Conservation (phyloP, 2,113 vertebrate genomes). For the Jacana jacana region DNA sequence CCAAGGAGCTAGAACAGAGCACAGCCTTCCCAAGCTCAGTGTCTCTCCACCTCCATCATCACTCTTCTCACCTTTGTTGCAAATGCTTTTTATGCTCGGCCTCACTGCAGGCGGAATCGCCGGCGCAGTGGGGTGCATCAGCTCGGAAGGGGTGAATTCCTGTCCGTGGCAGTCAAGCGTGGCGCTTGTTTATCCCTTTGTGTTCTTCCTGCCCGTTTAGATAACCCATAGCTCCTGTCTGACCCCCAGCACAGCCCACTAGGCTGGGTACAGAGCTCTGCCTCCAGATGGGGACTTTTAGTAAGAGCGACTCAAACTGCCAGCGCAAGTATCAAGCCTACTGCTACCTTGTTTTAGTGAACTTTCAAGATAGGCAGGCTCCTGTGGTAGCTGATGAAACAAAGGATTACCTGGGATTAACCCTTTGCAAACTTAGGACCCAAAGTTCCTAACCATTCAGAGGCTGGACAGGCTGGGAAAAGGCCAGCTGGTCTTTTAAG, state of each 20-base stretch:
- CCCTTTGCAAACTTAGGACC: neutral
- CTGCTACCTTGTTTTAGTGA: neutral
- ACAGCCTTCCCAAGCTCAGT: neutral
- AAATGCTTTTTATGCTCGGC: neutral
- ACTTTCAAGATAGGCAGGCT: neutral
- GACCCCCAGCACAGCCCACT: neutral
- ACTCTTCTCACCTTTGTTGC: neutral
- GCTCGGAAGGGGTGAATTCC: neutral
- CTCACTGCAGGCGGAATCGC: neutral
- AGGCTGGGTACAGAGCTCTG: neutral
- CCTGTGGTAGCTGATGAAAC: neutral
- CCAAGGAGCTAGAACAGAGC: neutral
- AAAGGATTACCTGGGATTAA: constrained; percentile 6
- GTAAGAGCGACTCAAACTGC: neutral
- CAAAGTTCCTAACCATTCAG: neutral
- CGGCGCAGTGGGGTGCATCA: neutral
- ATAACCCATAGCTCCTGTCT: neutral
- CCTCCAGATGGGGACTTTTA: neutral
- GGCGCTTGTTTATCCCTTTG: neutral
- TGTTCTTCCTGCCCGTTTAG: neutral
- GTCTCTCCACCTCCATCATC: neutral
- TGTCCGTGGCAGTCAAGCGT: neutral
- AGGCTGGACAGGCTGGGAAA: neutral
- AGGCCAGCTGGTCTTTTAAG: neutral
- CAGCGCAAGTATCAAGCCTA: neutral